Percentiles rank a stretch among this genome's conserved stretches.
Evolutionary conservation across 2,113 vertebrate species (phyloP).

Genomic region (Probosciger aterrimus): DNA sequence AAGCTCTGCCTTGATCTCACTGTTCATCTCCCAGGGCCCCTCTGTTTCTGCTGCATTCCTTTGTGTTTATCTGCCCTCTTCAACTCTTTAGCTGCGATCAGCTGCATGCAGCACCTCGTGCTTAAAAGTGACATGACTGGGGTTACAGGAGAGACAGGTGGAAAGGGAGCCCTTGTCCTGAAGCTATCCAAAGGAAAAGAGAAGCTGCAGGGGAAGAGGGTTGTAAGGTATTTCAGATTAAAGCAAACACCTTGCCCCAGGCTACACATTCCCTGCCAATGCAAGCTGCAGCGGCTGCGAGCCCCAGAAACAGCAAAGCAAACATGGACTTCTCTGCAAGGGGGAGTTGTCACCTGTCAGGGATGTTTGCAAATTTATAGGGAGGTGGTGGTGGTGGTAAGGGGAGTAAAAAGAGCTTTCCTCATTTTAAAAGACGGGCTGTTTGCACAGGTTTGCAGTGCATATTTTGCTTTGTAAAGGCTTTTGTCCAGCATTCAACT

Average conservation of each 20-base stretch:
- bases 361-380: constrained; percentile 75
- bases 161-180: constrained; percentile 68
- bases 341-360: constrained; percentile 78
- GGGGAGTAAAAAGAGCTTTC: constrained; percentile 64
- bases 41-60: constrained; percentile 66
- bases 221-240: constrained; percentile 86
- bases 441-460: constrained; percentile 76
- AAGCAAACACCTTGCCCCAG: constrained; percentile 84
- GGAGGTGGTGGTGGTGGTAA: constrained; percentile 57
- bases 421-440: constrained; percentile 65
- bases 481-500: constrained; percentile 58
- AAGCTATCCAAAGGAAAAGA: constrained; percentile 64
- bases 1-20: constrained; percentile 18
- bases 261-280: constrained; percentile 76
- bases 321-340: constrained; percentile 67
- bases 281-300: constrained; percentile 64
- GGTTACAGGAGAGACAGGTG: constrained; percentile 79
- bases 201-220: constrained; percentile 68
- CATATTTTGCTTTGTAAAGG: constrained; percentile 67
- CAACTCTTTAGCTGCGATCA: constrained; percentile 63
- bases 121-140: constrained; percentile 71
- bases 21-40: constrained; percentile 39
- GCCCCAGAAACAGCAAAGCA: constrained; percentile 75
- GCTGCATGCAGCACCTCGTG: constrained; percentile 56
- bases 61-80: constrained; percentile 75